Evolutionary conservation across 2,888 invertebrate species (phyloP).

Genomic region (Pseudoips prasinana): DNA sequence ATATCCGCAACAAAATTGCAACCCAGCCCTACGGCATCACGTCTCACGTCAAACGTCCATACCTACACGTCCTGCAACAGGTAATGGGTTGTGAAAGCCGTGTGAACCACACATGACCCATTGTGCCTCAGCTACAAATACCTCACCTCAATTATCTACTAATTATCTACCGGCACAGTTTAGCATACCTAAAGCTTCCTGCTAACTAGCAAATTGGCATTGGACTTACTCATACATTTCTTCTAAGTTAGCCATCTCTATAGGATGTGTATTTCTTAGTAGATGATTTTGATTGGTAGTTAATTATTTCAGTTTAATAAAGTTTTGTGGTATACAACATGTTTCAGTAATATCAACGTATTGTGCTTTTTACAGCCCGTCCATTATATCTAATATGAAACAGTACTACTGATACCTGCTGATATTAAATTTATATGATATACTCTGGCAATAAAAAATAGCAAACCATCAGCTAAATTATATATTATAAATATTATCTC

Average conservation of each 20-base stretch:
- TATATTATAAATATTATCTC: too few relatives aligned
- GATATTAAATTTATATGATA: too few relatives aligned
- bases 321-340: too few relatives aligned
- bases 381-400: too few relatives aligned
- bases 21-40: slow-evolving; percentile 33
- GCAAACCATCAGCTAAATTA: too few relatives aligned
- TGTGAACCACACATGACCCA: slow-evolving; percentile 61
- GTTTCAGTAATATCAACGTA: too few relatives aligned
- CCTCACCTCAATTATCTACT: slow-evolving; percentile 57
- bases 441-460: too few relatives aligned
- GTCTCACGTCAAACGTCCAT: slow-evolving; percentile 33
- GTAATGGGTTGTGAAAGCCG: slow-evolving; percentile 70
- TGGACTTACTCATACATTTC: too few relatives aligned
- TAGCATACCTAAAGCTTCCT: slow-evolving; percentile 32
- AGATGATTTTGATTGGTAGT: background rate
- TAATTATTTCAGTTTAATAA: slow-evolving; percentile 11
- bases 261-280: too few relatives aligned
- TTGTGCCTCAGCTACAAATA: slow-evolving; percentile 61
- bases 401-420: too few relatives aligned
- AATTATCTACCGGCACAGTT: slow-evolving; percentile 53
- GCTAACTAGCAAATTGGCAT: slow-evolving; percentile 11
- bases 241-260: too few relatives aligned
- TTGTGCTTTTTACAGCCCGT: too few relatives aligned
- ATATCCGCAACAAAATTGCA: slow-evolving; percentile 6
- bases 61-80: slow-evolving; percentile 55